A percentile compares a stretch with the other conserved stretches of the same genome.
Conservation (phyloP, 2,888 invertebrate genomes). For the Tetheella fluctuosa region DNA sequence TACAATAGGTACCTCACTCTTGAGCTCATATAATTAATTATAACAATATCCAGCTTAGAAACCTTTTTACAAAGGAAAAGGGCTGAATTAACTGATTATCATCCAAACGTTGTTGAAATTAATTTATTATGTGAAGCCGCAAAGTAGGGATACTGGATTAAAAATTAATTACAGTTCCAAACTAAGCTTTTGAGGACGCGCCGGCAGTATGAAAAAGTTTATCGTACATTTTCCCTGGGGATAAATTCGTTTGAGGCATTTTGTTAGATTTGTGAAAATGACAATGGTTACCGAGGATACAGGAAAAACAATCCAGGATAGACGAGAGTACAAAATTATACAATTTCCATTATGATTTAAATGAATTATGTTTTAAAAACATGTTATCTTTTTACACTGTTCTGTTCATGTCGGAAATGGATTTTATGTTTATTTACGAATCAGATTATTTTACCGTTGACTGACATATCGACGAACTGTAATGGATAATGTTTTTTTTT, state of each 20-base stretch:
- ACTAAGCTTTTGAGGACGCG: conserved; percentile 54
- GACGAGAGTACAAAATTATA: background rate
- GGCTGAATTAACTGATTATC: conserved; percentile 58
- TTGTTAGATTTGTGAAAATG: conserved; percentile 24
- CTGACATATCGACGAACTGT: background rate
- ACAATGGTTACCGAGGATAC: conserved; percentile 20
- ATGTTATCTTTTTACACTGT: background rate
- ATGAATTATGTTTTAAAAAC: background rate
- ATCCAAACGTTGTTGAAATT: conserved; percentile 55
- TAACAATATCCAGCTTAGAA: conserved; percentile 39
- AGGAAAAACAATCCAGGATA: conserved; percentile 9
- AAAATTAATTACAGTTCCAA: conserved; percentile 75
- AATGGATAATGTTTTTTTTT: background rate
- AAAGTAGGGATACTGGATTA: conserved; percentile 71
- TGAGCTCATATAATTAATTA: conserved; percentile 46
- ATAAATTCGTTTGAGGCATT: conserved; percentile 31
- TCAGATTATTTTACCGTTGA: background rate
- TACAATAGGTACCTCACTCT: conserved; percentile 20
- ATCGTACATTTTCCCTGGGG: conserved; percentile 42
- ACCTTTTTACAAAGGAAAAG: conserved; percentile 47
- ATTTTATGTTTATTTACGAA: background rate
- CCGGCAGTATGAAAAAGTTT: conserved; percentile 53
- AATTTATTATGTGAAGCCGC: conserved; percentile 72
- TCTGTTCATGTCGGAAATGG: background rate
- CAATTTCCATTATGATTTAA: background rate